Percentiles rank a stretch among this genome's conserved stretches.
phyloP scores from a whole-genome alignment of 2,888 invertebrate genomes.

The Zaprionus lineosus region DNA sequence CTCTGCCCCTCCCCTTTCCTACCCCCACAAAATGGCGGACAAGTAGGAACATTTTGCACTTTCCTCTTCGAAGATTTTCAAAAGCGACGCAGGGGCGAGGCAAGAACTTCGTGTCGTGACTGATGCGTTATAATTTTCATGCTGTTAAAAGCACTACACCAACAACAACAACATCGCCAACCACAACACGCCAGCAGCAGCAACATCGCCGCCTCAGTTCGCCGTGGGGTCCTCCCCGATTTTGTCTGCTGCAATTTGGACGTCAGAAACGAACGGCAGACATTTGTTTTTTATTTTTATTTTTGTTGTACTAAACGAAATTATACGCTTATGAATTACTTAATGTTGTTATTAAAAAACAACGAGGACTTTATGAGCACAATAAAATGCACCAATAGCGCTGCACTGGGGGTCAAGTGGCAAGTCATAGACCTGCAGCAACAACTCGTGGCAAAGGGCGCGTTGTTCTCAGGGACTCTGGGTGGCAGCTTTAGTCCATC shows the following conservation, averaged over 20 bases:
- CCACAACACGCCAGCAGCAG: conserved; percentile 8
- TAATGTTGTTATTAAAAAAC: conserved; percentile 53
- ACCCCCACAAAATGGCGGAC: conserved; percentile 36
- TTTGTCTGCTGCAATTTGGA: conserved; percentile 79
- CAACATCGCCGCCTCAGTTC: conserved; percentile 3
- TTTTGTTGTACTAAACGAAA: conserved; percentile 56
- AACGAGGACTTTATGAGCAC: conserved; percentile 6
- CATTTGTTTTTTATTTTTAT: conserved; percentile 46
- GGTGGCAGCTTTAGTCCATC: no score
- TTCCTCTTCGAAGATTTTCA: conserved; percentile 60
- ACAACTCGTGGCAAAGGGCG: no score
- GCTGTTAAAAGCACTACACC: conserved; percentile 59
- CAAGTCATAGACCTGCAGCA: no score
- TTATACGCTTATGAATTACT: conserved; percentile 68
- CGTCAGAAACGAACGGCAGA: conserved; percentile 77
- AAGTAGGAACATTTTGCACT: conserved; percentile 39
- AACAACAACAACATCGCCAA: conserved; percentile 3
- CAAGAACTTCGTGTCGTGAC: conserved; percentile 62
- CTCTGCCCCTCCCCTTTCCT: conserved; percentile 10
- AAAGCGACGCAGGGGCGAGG: conserved; percentile 26
- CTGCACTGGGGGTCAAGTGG: no score
- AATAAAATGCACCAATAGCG: no score
- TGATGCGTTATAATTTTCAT: conserved; percentile 78
- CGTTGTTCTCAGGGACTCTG: no score
- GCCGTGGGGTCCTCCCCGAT: conserved; percentile 42